Conservation (phyloP, 1,140 invertebrate species). For the Aphidius ervi region DNA sequence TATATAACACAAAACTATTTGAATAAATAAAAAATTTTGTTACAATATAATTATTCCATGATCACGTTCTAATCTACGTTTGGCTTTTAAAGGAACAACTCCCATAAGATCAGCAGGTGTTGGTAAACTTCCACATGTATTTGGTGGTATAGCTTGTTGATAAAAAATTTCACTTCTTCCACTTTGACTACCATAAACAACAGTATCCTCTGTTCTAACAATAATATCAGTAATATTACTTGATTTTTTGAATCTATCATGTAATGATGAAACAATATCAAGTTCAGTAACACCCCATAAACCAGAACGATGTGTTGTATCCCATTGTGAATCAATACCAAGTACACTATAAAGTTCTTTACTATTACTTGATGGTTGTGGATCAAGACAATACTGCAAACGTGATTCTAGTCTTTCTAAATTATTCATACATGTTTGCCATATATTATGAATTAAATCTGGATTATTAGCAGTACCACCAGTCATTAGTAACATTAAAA, state of each 20-base stretch:
- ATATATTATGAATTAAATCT: slow-evolving; percentile 65
- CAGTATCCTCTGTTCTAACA: slow-evolving; percentile 70
- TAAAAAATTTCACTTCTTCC: slow-evolving; percentile 74
- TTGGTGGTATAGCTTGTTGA: slow-evolving; percentile 62
- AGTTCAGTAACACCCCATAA: slow-evolving; percentile 71
- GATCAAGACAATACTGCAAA: slow-evolving; percentile 67
- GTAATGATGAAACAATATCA: slow-evolving; percentile 67
- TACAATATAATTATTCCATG: slow-evolving; percentile 72
- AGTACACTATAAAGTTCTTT: slow-evolving; percentile 72
- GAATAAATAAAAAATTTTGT: slow-evolving; percentile 28
- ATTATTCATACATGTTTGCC: slow-evolving; percentile 62
- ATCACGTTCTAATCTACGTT: slow-evolving; percentile 70
- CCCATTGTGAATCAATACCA: slow-evolving; percentile 73
- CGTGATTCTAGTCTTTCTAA: slow-evolving; percentile 65
- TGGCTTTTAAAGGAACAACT: slow-evolving; percentile 70
- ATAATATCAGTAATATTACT: slow-evolving; percentile 68
- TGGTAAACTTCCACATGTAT: slow-evolving; percentile 62
- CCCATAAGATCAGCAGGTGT: slow-evolving; percentile 77
- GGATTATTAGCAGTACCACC: slow-evolving; percentile 59
- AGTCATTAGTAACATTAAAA: slow-evolving; percentile 67
- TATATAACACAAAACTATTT: too few relatives aligned
- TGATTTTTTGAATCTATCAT: slow-evolving; percentile 60
- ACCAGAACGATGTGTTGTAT: slow-evolving; percentile 72
- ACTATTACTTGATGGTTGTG: slow-evolving; percentile 57
- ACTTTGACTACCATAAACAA: slow-evolving; percentile 70